These are phyloP conservation scores for Anadara kagoshimensis DNA, from an alignment of 1,140 invertebrate species.

Conservation along the genomic window DNA sequence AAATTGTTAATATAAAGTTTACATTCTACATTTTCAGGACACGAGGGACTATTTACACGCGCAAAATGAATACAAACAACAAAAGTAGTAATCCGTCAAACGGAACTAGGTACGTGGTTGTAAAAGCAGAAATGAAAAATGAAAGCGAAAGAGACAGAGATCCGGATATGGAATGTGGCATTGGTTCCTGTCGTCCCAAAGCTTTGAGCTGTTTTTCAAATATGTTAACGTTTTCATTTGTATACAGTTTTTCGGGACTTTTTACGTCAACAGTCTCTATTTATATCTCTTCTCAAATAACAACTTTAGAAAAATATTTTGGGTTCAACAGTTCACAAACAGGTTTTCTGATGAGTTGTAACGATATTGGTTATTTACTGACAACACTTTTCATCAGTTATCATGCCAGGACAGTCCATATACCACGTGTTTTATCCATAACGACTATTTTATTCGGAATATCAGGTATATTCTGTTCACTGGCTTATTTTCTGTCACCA, in stretches of 20 bases:
- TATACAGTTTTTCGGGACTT: conserved; percentile 20
- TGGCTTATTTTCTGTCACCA: conserved; percentile 33
- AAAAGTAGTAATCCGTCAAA: too few relatives aligned
- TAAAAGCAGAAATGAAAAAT: too few relatives aligned
- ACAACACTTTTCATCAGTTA: conserved; percentile 40
- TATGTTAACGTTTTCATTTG: too few relatives aligned
- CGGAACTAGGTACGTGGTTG: too few relatives aligned
- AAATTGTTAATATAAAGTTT: too few relatives aligned
- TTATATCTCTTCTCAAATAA: conserved; percentile 49
- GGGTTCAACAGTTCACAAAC: conserved; percentile 45
- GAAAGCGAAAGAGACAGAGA: too few relatives aligned
- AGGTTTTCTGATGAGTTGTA: conserved; percentile 46
- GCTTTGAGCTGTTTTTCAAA: too few relatives aligned
- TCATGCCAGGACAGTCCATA: conserved; percentile 42
- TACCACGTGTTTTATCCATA: conserved; percentile 38
- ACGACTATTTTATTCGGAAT: conserved; percentile 40
- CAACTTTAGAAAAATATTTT: conserved; percentile 52
- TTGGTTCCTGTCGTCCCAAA: too few relatives aligned
- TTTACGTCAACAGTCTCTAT: conserved; percentile 9
- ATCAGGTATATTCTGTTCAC: conserved; percentile 35
- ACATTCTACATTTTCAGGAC: too few relatives aligned
- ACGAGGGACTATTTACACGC: too few relatives aligned
- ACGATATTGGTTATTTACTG: conserved; percentile 43
- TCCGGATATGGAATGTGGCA: too few relatives aligned
- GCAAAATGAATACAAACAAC: too few relatives aligned